These are phyloP conservation scores for Catostylus mosaicus DNA, from an alignment of 30 jellyfish, hydroid and myxozoan genomes.

Conservation along the genomic window DNA sequence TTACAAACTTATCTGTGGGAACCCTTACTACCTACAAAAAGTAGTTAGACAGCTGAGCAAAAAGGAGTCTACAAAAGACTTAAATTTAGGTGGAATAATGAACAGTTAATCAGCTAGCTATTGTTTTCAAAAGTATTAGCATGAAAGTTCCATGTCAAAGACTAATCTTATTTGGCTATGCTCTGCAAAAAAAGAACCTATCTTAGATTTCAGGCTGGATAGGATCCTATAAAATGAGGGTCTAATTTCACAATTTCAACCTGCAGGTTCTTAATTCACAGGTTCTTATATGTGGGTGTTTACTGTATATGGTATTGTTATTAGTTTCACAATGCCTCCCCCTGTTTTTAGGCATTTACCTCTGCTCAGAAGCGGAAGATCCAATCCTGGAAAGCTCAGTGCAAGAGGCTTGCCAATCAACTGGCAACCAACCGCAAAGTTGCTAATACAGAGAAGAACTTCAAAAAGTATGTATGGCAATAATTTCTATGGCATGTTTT, in stretches of 20 bases:
- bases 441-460: slow-evolving; percentile 93
- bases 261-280: neutral
- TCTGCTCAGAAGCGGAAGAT: slow-evolving; percentile 85
- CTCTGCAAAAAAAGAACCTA: neutral
- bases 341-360: slow-evolving; percentile 74
- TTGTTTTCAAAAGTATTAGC: neutral
- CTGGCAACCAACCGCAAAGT: slow-evolving; percentile 94
- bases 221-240: neutral
- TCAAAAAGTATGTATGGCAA: slow-evolving; percentile 78
- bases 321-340: too few relatives aligned
- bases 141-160: neutral
- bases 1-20: too few relatives aligned
- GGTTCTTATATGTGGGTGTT: neutral
- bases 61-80: neutral
- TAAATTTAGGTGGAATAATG: neutral
- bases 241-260: neutral
- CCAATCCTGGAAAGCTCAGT: slow-evolving; percentile 95
- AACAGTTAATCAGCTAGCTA: neutral
- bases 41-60: neutral
- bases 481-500: too few relatives aligned
- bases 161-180: neutral
- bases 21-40: too few relatives aligned
- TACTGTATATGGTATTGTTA: too few relatives aligned
- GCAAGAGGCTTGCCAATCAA: slow-evolving; percentile 90
- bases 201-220: neutral